Evolutionary conservation across 2,113 vertebrate genomes (phyloP).

Genomic region (Amazona guildingii): DNA sequence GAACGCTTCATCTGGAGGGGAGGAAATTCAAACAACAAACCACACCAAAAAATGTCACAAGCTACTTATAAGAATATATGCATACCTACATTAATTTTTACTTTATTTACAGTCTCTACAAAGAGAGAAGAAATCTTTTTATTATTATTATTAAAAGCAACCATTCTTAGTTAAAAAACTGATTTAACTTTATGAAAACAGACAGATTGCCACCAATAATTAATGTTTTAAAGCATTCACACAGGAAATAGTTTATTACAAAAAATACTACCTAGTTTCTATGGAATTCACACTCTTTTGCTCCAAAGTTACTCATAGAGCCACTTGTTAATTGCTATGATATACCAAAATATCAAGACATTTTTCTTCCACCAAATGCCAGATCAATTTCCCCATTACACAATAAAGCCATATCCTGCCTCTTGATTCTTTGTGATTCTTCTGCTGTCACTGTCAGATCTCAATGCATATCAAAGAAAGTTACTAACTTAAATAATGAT

Average conservation of each 20-base stretch:
- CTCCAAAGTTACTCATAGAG: neutral
- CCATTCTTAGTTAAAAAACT: neutral
- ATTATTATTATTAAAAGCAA: neutral
- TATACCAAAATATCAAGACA: neutral
- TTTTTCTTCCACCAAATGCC: neutral
- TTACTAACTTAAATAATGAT: neutral
- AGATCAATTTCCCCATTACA: neutral
- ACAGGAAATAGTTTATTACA: neutral
- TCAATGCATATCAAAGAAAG: neutral
- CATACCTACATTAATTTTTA: neutral
- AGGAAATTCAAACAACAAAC: neutral
- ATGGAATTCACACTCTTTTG: neutral
- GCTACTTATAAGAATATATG: neutral
- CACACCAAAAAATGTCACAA: conserved; percentile 12
- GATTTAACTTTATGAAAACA: neutral
- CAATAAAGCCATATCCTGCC: neutral
- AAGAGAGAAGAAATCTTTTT: neutral
- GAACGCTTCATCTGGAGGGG: conserved; percentile 45
- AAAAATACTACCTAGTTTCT: neutral
- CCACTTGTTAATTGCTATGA: neutral
- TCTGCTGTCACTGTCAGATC: neutral
- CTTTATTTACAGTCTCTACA: neutral
- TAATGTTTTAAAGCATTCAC: neutral
- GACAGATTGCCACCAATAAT: neutral
- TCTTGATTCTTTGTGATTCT: neutral